Conservation (phyloP, 2,113 vertebrate species). For the Heterotilapia buettikoferi region DNA sequence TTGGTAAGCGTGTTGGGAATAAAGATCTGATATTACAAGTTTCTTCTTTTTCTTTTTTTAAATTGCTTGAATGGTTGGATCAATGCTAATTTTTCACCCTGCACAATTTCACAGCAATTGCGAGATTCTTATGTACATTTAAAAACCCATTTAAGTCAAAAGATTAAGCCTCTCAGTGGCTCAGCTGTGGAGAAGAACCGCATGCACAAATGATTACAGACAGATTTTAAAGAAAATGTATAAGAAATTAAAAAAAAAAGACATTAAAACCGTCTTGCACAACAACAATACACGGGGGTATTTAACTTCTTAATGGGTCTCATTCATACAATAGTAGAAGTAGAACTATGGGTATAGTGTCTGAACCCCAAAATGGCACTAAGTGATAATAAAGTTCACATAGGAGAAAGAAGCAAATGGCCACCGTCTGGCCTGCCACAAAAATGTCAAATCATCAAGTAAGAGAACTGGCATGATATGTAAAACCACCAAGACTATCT, state of each 20-base stretch:
- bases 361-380: background rate
- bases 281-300: background rate
- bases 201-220: background rate
- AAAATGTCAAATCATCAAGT: slow-evolving; percentile 55
- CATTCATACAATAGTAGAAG: background rate
- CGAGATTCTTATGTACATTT: slow-evolving; percentile 14
- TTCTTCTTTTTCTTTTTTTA: slow-evolving; percentile 14
- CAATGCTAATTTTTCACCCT: slow-evolving; percentile 2
- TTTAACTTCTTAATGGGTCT: background rate
- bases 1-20: slow-evolving; percentile 43
- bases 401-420: slow-evolving; percentile 41
- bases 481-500: background rate
- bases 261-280: background rate
- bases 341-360: background rate
- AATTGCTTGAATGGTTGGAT: slow-evolving; percentile 30
- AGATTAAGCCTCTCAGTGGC: background rate
- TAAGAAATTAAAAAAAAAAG: background rate
- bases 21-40: background rate
- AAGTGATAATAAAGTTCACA: slow-evolving; percentile 40
- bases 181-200: background rate
- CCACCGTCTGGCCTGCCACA: slow-evolving; percentile 14
- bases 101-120: slow-evolving; percentile 26
- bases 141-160: background rate
- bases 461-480: slow-evolving; percentile 28
- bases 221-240: background rate